Evolutionary conservation across 2,888 invertebrate genomes (phyloP).

Genomic region (Drosophila helvetica): DNA sequence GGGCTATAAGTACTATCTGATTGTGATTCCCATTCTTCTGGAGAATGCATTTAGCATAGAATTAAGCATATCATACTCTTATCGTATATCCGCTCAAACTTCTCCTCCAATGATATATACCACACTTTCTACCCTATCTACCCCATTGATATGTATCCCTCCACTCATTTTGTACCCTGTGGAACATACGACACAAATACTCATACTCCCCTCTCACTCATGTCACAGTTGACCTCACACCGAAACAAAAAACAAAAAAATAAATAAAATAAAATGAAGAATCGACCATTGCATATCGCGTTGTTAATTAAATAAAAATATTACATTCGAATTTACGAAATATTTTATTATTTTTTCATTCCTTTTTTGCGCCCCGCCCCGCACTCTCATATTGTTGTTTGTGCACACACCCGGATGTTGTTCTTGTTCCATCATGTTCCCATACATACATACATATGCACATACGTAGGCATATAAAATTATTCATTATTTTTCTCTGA

Average conservation of each 20-base stretch:
- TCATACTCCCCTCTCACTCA: neutral
- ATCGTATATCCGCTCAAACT: neutral
- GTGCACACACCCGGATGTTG: constrained; percentile 21
- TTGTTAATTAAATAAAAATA: constrained; percentile 66
- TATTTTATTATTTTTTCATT: constrained; percentile 33
- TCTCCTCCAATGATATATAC: neutral
- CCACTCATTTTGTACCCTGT: neutral
- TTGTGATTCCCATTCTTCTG: too few species aligned
- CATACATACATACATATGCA: neutral
- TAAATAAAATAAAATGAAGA: constrained; percentile 1
- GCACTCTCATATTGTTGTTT: constrained; percentile 20
- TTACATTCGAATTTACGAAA: constrained; percentile 29
- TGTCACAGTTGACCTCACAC: neutral
- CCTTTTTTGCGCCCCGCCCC: neutral
- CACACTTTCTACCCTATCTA: neutral
- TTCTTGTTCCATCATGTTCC: constrained; percentile 28
- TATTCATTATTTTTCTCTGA: constrained; percentile 53
- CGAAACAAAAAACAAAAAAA: neutral
- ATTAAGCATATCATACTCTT: neutral
- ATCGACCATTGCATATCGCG: constrained; percentile 36
- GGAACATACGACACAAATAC: neutral
- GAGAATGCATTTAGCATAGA: too few species aligned
- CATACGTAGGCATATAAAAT: constrained; percentile 20
- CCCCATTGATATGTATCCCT: neutral
- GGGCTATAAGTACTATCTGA: too few species aligned